Evolutionary conservation across 1,140 invertebrate species (phyloP), one percentile per base, ranked within the genome.

Genomic region (Ceratina japonica): DNA sequence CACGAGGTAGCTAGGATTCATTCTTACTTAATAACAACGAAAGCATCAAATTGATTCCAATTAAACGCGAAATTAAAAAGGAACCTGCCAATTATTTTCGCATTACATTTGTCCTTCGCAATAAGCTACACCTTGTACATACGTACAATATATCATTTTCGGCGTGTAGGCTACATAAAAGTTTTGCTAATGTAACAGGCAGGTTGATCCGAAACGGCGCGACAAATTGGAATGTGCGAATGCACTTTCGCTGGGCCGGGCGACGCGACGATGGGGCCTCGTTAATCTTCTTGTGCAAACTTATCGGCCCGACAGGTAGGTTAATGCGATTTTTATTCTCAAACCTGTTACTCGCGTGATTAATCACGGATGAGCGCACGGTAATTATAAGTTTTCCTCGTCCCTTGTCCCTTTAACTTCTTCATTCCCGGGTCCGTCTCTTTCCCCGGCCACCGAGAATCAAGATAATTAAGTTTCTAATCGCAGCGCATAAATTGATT

Each of bases 261-360:
- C 37, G 5, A 10, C 37, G 27, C 51, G 62, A 51, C 62, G 59
- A 73, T 44, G 15, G 61, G 22, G 31, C 51, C 51, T 79, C 69
- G 70, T 79, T 73, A 79, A 79, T 79, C 76, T 79, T 79, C 61
- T 73, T 73, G 76, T 51, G 76, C 59, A 79, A 79, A 79, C 76
- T 79, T 73, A 65, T 73, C 22, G 61, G 61, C 52, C 37, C 51
- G 70, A 73, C 76, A 72, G 76, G 61, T 79, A 52, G 76, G 76
- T 79, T 79, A 79, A 79, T 73, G 76, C 44, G 69, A 65, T 79
- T 79, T 79, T 79, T 79, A 79, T 79, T 77, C 61, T 72, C 70
- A 58, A 65, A 73, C 76, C 76, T 79, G 76, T 79, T 79, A 79
- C 64, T 63, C 59, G 61, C 58, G 58, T 79, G 76, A 79, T 79